Base-by-base conservation (phyloP, 2,113 vertebrate genomes). In the Pimephales promelas region DNA sequence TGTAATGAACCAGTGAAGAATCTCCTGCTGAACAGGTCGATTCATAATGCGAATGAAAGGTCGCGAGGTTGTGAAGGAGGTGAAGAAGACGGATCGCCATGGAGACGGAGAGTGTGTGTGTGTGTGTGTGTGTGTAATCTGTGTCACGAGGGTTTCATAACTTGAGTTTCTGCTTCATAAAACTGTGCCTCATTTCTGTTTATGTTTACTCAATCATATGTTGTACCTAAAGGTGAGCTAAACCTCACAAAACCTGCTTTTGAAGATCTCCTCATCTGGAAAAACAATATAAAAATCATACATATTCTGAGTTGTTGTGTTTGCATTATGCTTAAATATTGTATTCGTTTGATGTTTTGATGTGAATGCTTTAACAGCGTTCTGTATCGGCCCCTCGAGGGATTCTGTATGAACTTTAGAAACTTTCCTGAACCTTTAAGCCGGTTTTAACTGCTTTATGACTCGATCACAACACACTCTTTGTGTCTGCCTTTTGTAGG, bases 391-490 rank as follows among this genome's bases (percentile, higher is more conserved):
- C 62, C 3, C 34, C 62, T 66, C 22, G 1, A 71, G 2, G 14
- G 20, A 45, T 72, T 45, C n/a, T 72, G 20, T 45, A n/a, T 45
- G 40, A 73, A 73, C 22, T 73, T n/a, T 47, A 73, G n/a, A 24
- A 47, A 73, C 70, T 73, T 34, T 57, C 8, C 49, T 76, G 74
- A 57, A 56, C 52, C 10, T 43, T 43, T 40, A 78, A 78, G 52
- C 75, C 22, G 14, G 13, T 74, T 52, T 49, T 52, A 49, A 28
- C 24, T 72, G 70, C 49, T 73, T 73, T 43, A 43, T 68, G 18
- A 66, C 71, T 24, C 16, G 3, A 45, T 49, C 71, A 74, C 71
- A 74, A 74, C 71, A 5, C 7, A 0, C 47, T 26, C 34, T 36
- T 36, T 74, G 31, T 34, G 72, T 5, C 54, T 62, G 47, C 78